Conservation (phyloP, 2,888 invertebrate genomes). For the Sylvicola fuscatus region DNA sequence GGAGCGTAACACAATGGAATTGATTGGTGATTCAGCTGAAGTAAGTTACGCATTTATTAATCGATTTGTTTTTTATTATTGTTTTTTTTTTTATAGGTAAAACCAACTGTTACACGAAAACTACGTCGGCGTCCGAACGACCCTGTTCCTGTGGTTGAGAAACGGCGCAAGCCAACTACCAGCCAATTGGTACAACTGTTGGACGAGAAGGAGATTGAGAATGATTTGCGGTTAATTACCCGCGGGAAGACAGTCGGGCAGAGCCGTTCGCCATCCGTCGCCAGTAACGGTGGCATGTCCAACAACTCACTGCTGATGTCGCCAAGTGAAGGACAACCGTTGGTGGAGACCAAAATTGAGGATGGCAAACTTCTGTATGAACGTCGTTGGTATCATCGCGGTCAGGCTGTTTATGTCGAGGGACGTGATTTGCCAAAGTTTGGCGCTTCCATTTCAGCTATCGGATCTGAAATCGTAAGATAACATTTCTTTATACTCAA, state of each 20-base stretch:
- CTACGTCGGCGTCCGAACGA: conserved; percentile 83
- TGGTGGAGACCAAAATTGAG: conserved; percentile 72
- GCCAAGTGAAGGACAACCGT: conserved; percentile 24
- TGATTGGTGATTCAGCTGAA: conserved; percentile 75
- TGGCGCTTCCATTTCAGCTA: conserved; percentile 76
- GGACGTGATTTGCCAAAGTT: conserved; percentile 70
- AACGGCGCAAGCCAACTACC: conserved; percentile 64
- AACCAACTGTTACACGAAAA: conserved; percentile 89
- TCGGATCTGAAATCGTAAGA: conserved; percentile 71
- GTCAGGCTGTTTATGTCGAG: conserved; percentile 81
- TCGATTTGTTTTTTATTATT: conserved; percentile 1
- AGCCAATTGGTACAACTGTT: conserved; percentile 72
- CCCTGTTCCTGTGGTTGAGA: conserved; percentile 69
- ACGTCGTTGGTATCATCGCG: conserved; percentile 86
- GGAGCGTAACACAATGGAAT: conserved; percentile 71
- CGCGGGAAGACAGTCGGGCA: conserved; percentile 29
- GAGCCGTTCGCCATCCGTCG: conserved; percentile 19
- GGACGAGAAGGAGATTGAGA: conserved; percentile 76
- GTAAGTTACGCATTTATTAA: conserved; percentile 18
- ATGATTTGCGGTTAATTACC: conserved; percentile 62
- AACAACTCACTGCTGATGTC: conserved; percentile 18
- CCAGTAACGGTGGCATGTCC: conserved; percentile 3
- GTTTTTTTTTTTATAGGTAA: conserved; percentile 33
- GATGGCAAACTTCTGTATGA: conserved; percentile 89
- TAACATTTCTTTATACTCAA: neutral